These are phyloP conservation scores for Cryptotermes secundus DNA, from an alignment of 1,140 invertebrate genomes.

Conservation along the genomic window DNA sequence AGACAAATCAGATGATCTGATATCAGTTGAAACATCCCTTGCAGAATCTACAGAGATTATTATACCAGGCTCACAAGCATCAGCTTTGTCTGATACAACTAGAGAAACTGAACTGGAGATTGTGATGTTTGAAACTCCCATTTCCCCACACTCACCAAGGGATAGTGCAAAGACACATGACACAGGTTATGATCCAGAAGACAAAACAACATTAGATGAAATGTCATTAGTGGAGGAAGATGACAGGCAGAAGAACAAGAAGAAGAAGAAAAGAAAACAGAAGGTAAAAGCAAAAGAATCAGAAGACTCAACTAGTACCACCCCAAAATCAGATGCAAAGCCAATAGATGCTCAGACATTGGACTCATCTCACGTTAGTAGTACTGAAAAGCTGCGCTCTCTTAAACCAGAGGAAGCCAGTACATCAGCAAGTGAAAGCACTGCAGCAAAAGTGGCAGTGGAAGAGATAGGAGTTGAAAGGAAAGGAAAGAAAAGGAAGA, in stretches of 20 bases:
- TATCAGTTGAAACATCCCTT: conserved; percentile 55
- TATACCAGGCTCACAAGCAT: conserved; percentile 49
- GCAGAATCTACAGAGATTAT: conserved; percentile 62
- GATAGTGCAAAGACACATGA: conserved; percentile 41
- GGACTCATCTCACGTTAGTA: neutral
- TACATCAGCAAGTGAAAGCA: conserved; percentile 37
- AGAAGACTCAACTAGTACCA: conserved; percentile 45
- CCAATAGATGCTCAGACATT: neutral
- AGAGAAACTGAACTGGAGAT: conserved; percentile 49
- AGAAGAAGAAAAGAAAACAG: conserved; percentile 57
- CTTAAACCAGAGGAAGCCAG: neutral
- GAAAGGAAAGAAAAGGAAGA: conserved; percentile 39
- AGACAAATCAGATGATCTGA: conserved; percentile 33
- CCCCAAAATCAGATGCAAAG: conserved; percentile 45
- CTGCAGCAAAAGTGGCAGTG: neutral
- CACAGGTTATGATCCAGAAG: conserved; percentile 58
- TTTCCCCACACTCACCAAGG: neutral
- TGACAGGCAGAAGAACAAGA: conserved; percentile 46
- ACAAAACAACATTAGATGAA: conserved; percentile 59
- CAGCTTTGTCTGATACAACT: conserved; percentile 50
- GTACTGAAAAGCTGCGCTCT: neutral
- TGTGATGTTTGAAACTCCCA: conserved; percentile 12
- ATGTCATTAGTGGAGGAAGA: conserved; percentile 45
- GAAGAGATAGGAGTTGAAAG: neutral
- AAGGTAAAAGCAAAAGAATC: conserved; percentile 49